A percentile compares a stretch with the other conserved stretches of the same genome.
phyloP scores from a whole-genome alignment of 2,888 invertebrate genomes.

The Lydus trimaculatus region DNA sequence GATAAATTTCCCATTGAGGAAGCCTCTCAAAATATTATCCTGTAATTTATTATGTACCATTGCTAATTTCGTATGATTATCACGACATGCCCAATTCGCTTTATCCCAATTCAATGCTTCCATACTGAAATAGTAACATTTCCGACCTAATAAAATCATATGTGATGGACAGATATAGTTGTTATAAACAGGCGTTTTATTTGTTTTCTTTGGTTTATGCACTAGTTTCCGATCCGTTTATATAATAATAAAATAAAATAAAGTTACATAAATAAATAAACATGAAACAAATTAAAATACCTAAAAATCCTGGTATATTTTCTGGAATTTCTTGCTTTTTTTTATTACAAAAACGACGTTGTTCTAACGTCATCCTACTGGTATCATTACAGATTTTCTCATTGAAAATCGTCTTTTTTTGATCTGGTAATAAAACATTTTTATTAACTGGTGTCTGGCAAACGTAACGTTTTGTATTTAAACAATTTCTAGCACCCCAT shows the following conservation, averaged over 20 bases:
- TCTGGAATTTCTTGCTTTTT: background rate
- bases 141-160: constrained; percentile 48
- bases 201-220: constrained; percentile 13
- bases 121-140: constrained; percentile 52
- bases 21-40: constrained; percentile 46
- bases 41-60: constrained; percentile 44
- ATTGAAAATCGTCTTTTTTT: background rate
- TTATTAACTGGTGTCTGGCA: constrained; percentile 22
- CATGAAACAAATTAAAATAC: constrained; percentile 13
- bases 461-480: constrained; percentile 39
- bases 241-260: constrained; percentile 1
- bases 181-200: constrained; percentile 18
- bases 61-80: constrained; percentile 46
- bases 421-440: background rate
- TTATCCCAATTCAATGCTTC: constrained; percentile 46
- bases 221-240: constrained; percentile 14
- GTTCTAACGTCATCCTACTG: background rate
- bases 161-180: constrained; percentile 46
- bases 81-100: constrained; percentile 49
- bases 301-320: constrained; percentile 19
- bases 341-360: constrained; percentile 8
- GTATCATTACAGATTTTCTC: background rate
- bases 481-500: constrained; percentile 26
- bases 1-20: constrained; percentile 45
- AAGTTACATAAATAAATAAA: background rate